These are phyloP conservation scores for Diglossa brunneiventris DNA, from an alignment of 2,113 vertebrate species.

Conservation along the genomic window DNA sequence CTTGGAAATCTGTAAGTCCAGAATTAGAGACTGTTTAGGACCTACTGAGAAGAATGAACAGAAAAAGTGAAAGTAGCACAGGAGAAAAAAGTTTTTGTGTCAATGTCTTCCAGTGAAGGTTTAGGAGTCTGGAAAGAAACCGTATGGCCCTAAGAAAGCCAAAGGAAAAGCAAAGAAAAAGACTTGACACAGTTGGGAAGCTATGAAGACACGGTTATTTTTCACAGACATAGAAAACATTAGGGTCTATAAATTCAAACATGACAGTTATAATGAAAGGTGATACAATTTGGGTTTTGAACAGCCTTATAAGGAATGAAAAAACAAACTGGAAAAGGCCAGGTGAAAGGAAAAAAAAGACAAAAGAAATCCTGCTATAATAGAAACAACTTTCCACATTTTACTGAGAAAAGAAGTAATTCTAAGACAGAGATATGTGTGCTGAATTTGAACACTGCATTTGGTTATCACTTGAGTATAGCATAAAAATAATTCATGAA, in stretches of 20 bases:
- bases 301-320: not conserved
- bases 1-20: not conserved
- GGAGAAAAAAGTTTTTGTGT: not conserved
- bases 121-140: not conserved
- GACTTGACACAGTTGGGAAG: not conserved
- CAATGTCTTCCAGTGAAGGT: not conserved
- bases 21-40: not conserved
- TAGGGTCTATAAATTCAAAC: not conserved
- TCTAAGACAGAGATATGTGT: not conserved
- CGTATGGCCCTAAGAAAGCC: not conserved
- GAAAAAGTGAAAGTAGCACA: not conserved
- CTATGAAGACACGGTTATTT: not conserved
- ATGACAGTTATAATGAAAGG: not conserved
- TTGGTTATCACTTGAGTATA: not conserved
- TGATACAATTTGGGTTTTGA: not conserved
- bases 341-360: no score
- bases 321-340: not conserved
- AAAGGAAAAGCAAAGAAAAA: not conserved
- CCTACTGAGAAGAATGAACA: not conserved
- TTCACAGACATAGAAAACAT: not conserved
- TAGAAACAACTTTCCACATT: not conserved
- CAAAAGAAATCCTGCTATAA: not conserved
- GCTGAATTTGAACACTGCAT: not conserved
- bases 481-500: not conserved
- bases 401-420: not conserved